Evolutionary conservation across 2,113 vertebrate genomes (phyloP), one percentile per base, ranked within the genome.

Genomic region (Caracal caracal): DNA sequence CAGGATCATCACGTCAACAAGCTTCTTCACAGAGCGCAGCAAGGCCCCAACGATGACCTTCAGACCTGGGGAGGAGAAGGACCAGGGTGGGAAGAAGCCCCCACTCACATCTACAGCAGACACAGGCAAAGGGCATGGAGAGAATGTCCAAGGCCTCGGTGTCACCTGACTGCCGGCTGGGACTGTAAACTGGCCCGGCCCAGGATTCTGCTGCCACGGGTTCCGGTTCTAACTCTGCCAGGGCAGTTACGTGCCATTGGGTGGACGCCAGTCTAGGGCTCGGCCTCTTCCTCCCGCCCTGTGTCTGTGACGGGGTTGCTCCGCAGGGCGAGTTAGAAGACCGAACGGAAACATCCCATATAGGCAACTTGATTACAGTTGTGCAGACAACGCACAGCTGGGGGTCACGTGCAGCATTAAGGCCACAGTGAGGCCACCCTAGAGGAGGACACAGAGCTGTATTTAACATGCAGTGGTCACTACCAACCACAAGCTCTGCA

Each of bases 1-100:
- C 92, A 98, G 95, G 63, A 98, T 61, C 97, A 98, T 96, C 83
- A 98, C 98, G 0, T 98, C 84, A 0, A 98, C 92, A 1, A 98
- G 96, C 76, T 97, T 98, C 97, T 97, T 96, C 90, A 98, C 95
- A 1, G 98, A 98, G 84, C 97, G 97, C n/a, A 98, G 90, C 59
- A 98, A 71, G 47, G 98, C 98, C 28, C 98, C 98, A 19, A 98
- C 98, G 2, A 98, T 98, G 65, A 98, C 97, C 93, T 98, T 98
- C 90, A 98, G 92, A 59, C 98, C 98, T 98, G 95, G 56, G 87
- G 51, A 78, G 47, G 59, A 76, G 17, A 20, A 82, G 2, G 51
- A 87, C 49, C 81, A 0, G 30, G 2, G 3, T 88, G 13, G 30
- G 17, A 24, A 66, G 40, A 40, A 61, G 53, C 35, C 63, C n/a